Base-by-base conservation (phyloP, 2,888 invertebrate species). In the Monopis laevigella region DNA sequence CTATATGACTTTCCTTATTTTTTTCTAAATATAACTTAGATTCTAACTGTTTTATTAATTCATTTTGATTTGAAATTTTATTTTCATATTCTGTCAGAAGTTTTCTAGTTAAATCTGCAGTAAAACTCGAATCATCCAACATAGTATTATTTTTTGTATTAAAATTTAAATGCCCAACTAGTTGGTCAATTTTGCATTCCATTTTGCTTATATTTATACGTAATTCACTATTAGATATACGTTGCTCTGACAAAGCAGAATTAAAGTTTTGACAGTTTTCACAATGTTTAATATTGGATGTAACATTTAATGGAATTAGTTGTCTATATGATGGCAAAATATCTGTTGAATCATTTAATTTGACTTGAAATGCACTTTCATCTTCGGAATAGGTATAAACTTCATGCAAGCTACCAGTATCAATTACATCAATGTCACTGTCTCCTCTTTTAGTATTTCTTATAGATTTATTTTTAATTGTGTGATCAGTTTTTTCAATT, bases 181-280 rank as follows among this genome's bases (percentile, higher is more conserved):
- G 48, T 46, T 55, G 43, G 46, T 77, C 74, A 3, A 77, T 49
- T 56, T 72, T 75, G 43, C 75, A 75, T 45, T 60, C 53, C 39
- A 75, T 54, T 55, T 68, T 66, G 42, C 57, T 66, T 42, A 77
- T 56, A 50, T 75, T 77, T 40, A 75, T 71, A 51, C 77, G 60
- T 36, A 77, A 45, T 52, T 78, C 77, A 62, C 65, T 72, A 46
- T 69, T 74, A 48, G 50, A 64, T 41, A 74, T 57, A 54, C 73
- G 70, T 55, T 75, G 74, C 55, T 78, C 77, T 45, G 67, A 59
- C 35, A 73, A 54, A 10, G 13, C 6, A 12, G 3, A 13, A 13
- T 30, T 30, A 2, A 30, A 30, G 13, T 8, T 21, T 21, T 30
- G 12, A 30, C 2, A 2, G 13, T 30, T 30, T 11, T 34, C 18